A percentile compares a stretch with the other conserved stretches of the same genome.
Conservation (phyloP, 2,888 invertebrate species). For the Luperina nickerlii region DNA sequence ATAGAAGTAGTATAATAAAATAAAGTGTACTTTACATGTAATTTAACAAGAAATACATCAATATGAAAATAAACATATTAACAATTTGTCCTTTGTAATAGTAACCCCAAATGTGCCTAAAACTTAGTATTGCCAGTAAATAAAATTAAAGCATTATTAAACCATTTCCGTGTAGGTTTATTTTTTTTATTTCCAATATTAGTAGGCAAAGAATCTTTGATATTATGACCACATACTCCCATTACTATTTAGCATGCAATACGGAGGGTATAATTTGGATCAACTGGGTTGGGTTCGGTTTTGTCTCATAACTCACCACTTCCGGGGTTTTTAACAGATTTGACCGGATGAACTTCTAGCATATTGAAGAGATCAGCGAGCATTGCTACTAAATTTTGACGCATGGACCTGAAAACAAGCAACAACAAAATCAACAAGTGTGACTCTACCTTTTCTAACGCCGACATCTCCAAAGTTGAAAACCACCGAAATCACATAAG, state of each 20-base stretch:
- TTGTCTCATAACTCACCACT: conserved; percentile 86
- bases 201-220: conserved; percentile 85
- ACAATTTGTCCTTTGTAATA: conserved; percentile 57
- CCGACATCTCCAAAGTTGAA: not conserved
- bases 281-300: conserved; percentile 52
- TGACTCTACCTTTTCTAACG: not conserved
- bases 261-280: conserved; percentile 67
- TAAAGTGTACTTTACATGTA: conserved; percentile 69
- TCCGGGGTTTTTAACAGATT: conserved; percentile 95
- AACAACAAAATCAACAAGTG: conserved; percentile 10
- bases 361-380: conserved; percentile 98
- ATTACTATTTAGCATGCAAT: conserved; percentile 86
- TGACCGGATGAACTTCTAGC: conserved; percentile 97
- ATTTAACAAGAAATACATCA: conserved; percentile 53
- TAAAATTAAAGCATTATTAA: conserved; percentile 76
- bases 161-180: conserved; percentile 72
- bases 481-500: not conserved
- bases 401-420: conserved; percentile 93
- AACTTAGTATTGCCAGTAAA: conserved; percentile 67
- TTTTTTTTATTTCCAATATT: conserved; percentile 70
- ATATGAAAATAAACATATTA: conserved; percentile 51
- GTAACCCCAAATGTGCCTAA: conserved; percentile 60
- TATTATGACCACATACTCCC: conserved; percentile 91
- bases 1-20: conserved; percentile 48
- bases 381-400: conserved; percentile 97